Evolutionary conservation across 2,888 invertebrate genomes (phyloP), one percentile per base, ranked within the genome.

Genomic region (Sinelater perroti): DNA sequence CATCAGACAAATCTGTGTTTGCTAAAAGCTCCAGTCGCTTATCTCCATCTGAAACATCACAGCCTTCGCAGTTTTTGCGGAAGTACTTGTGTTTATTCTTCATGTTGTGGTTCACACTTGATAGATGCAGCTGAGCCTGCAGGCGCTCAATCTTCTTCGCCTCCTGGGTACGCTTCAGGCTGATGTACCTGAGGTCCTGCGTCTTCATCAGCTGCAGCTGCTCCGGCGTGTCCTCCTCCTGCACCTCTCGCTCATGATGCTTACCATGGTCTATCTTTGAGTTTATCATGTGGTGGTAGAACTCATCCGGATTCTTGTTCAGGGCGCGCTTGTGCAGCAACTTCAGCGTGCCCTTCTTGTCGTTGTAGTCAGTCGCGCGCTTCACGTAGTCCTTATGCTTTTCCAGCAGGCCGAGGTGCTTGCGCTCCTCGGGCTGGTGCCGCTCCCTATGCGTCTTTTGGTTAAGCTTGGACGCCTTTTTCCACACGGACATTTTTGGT

Each of bases 251-350:
- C 68, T 91, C 88, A 73, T 87, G 87, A 69, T 89, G 88, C 53
- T 73, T 62, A 0, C 83, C 83, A 64, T 81, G 81, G 61, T 82
- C 77, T 0, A 90, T 78, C 76, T 88, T 87, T 0, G 95, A 91
- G 75, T 93, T 95, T 54, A 95, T 87, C 97, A 98, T 98, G 74
- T 97, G 96, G 80, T 93, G 95, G 77, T 97, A 93, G 80, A 97
- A 99, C 77, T 99, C 99, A 87, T 99, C 97, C 1, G 97, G 96
- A 81, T 99, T 99, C 75, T 89, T 93, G 73, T 96, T 91, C 14
- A 94, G 79, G 0, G 95, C 97, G 56, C 92, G 85, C 75, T 90
- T 90, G 54, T 89, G 87, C 49, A 99, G 78, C 18, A 90, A 76
- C 73, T 92, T 93, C 1, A 99, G 75, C 0, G 92, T 90, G 54